phyloP scores from a whole-genome alignment of 2,113 vertebrate genomes.

The Atractosteus spatula region DNA sequence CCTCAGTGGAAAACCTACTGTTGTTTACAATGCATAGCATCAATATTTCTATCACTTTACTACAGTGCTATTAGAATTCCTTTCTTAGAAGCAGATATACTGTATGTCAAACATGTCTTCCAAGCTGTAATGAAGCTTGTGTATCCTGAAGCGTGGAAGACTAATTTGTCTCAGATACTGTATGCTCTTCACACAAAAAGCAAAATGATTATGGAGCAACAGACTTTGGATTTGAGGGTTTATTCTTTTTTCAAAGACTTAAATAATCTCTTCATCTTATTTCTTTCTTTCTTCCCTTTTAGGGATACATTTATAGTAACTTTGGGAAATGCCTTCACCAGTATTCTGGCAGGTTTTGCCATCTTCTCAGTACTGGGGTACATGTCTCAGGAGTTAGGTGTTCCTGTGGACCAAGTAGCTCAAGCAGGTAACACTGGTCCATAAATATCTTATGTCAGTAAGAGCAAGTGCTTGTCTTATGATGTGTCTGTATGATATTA shows the following conservation, averaged over 20 bases:
- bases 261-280: no score
- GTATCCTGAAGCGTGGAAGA: no score
- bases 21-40: background rate
- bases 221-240: no score
- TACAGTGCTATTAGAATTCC: background rate
- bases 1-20: no score
- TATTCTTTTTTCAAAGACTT: no score
- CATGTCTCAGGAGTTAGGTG: constrained; percentile 75
- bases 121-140: no score
- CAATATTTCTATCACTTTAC: constrained; percentile 2
- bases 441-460: background rate
- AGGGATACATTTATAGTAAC: constrained; percentile 78
- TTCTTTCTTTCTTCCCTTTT: background rate
- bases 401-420: constrained; percentile 75
- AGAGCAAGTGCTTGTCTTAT: no score
- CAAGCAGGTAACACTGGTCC: constrained; percentile 67
- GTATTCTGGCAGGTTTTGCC: constrained; percentile 76
- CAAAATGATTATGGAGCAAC: no score
- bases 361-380: constrained; percentile 78
- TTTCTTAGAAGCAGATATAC: background rate
- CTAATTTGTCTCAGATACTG: no score
- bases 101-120: no score
- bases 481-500: no score
- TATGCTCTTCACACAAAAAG: no score
- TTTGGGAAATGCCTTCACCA: constrained; percentile 75